These are phyloP conservation scores for Channa maculata DNA, from an alignment of 2,113 vertebrate genomes.

Conservation along the genomic window DNA sequence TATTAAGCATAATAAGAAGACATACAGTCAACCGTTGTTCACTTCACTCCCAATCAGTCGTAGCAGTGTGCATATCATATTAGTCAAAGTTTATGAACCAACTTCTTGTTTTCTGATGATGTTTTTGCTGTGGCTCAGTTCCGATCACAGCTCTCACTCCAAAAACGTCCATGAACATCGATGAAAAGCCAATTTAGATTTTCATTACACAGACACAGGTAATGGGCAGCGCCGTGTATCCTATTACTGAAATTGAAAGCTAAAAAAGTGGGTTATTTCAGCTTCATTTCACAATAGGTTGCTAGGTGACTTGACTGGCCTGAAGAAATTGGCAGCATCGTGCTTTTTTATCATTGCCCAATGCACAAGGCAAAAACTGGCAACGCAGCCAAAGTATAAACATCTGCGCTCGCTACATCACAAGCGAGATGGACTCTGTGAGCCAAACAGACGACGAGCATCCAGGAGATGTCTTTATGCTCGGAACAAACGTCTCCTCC, in stretches of 20 bases:
- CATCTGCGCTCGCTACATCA: conserved; percentile 37
- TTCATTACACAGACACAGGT: background rate
- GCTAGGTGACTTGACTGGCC: conserved; percentile 29
- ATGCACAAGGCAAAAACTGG: conserved; percentile 21
- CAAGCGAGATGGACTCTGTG: conserved; percentile 6
- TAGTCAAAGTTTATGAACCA: too few relatives aligned
- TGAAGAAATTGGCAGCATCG: conserved; percentile 22
- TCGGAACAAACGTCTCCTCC: conserved; percentile 13
- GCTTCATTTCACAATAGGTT: conserved; percentile 28
- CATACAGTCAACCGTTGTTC: too few relatives aligned
- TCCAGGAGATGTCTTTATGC: conserved; percentile 41
- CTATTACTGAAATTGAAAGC: background rate
- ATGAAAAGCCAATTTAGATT: conserved; percentile 9
- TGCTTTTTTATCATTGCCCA: conserved; percentile 31
- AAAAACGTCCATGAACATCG: background rate
- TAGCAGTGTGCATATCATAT: too few relatives aligned
- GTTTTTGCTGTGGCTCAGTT: background rate
- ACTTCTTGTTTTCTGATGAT: background rate
- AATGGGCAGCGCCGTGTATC: background rate
- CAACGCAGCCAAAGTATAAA: conserved; percentile 15
- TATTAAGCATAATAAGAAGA: too few relatives aligned
- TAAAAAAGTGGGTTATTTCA: conserved; percentile 1
- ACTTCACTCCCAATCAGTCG: too few relatives aligned
- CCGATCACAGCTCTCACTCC: background rate
- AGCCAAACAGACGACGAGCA: conserved; percentile 16